Base-by-base conservation (phyloP, 2,113 vertebrate genomes). In the Paradoxurus hermaphroditus region DNA sequence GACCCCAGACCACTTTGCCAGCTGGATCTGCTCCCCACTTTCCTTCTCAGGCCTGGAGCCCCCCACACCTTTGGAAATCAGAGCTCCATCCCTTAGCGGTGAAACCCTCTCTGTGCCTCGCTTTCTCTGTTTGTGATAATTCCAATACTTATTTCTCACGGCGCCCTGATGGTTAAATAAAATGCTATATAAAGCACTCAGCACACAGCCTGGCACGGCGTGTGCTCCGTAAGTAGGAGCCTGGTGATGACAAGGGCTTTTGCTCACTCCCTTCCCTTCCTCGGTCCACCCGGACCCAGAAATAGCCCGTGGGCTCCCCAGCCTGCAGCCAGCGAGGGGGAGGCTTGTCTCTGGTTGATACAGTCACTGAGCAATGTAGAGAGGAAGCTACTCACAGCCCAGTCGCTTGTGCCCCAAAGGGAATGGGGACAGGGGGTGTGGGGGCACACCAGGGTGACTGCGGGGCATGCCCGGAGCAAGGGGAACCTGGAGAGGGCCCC, bases 61-160 rank as follows among this genome's bases (percentile, higher is more conserved):
- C 27, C 29, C 2, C 41, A 34, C 12, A 15, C 15, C 41, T 92
- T 91, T n/a, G 4, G 53, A 70, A 49, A 56, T 59, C 21, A 29
- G 9, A 63, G 41, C 72, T 56, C 72, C 9, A 18, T 29, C 18
- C 44, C 44, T 56, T 29, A 36, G 49, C 67, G 29, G 21, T 59
- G 46, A 62, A 12, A 29, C 18, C 18, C 4, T 31, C 46, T 27
- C 53, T 36, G 53, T 53, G 70, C 65, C 90, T 88, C 41, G 9
- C 31, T 63, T 49, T 93, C 90, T 91, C 78, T 78, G 7, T 84
- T 63, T 85, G 90, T 89, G 18, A 93, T 56, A 39, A 15, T 34
- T 44, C 29, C 11, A 29, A 39, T 31, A 2, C 68, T 44, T 56
- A 25, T 82, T 67, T 67, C 86, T 79, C 27, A 3, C 36, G 46